phyloP scores from a whole-genome alignment of 2,113 vertebrate species.

The Pagrus major region DNA sequence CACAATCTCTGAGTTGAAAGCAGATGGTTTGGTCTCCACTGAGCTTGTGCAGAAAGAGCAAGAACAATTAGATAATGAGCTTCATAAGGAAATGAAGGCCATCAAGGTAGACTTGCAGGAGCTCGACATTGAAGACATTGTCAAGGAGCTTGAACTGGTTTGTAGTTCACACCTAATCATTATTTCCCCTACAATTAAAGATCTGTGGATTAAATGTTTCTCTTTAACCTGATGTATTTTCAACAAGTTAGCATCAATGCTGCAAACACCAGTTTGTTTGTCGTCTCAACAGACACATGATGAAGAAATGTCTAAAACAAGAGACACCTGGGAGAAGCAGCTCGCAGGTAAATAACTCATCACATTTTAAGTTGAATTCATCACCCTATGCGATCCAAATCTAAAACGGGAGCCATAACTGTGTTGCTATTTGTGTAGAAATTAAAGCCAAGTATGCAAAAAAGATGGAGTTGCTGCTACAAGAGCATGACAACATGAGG shows the following conservation, averaged over 20 bases:
- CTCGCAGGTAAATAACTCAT: constrained; percentile 84
- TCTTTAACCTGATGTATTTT: background rate
- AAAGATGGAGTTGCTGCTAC: constrained; percentile 84
- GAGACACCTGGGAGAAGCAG: constrained; percentile 85
- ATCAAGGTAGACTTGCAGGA: constrained; percentile 85
- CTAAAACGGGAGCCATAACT: background rate
- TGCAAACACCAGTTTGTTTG: background rate
- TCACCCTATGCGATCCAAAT: background rate
- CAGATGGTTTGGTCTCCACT: constrained; percentile 73
- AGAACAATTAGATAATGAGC: constrained; percentile 78
- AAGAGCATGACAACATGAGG: constrained; percentile 86
- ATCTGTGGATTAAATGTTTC: background rate
- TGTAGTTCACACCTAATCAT: constrained; percentile 9
- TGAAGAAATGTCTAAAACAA: constrained; percentile 84
- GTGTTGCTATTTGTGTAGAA: constrained; percentile 80
- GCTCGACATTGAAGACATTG: constrained; percentile 81
- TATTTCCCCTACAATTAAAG: background rate
- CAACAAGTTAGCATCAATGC: background rate
- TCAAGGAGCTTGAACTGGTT: constrained; percentile 89
- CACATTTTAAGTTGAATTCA: background rate
- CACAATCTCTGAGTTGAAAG: constrained; percentile 87
- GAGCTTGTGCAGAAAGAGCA: constrained; percentile 87
- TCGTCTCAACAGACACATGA: constrained; percentile 88
- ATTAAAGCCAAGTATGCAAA: constrained; percentile 85
- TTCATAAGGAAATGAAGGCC: constrained; percentile 78